Conservation (phyloP, 2,888 invertebrate genomes). For the Rhorus exstirpatorius region DNA sequence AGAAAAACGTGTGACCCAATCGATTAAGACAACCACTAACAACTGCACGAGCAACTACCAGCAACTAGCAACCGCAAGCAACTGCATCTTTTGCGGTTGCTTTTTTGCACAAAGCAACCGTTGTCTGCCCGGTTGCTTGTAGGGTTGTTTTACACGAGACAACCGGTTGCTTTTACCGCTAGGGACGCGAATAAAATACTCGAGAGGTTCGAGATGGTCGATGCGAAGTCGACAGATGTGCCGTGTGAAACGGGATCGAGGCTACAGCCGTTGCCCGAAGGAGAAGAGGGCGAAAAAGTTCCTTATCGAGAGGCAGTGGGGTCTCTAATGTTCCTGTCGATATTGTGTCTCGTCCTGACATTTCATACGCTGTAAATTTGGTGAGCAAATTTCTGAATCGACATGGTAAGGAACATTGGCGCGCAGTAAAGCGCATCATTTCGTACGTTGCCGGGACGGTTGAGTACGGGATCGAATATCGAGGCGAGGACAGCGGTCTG, state of each 20-base stretch:
- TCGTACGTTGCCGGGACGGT: slow-evolving; percentile 54
- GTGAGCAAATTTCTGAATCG: slow-evolving; percentile 54
- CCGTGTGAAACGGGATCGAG: slow-evolving; percentile 54
- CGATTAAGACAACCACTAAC: too few relatives aligned
- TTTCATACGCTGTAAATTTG: slow-evolving; percentile 54
- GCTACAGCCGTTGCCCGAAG: slow-evolving; percentile 18
- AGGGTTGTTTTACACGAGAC: too few relatives aligned
- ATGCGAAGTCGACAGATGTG: slow-evolving; percentile 50
- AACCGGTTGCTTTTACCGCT: too few relatives aligned
- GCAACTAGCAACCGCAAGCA: too few relatives aligned
- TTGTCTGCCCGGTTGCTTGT: too few relatives aligned
- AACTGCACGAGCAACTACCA: too few relatives aligned
- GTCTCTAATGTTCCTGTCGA: slow-evolving; percentile 55
- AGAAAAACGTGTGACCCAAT: too few relatives aligned
- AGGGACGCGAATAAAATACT: slow-evolving; percentile 61
- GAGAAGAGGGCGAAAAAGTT: too few relatives aligned
- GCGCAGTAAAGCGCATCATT: slow-evolving; percentile 59
- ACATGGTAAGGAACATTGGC: slow-evolving; percentile 50
- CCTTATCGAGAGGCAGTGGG: slow-evolving; percentile 60
- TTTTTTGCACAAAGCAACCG: too few relatives aligned
- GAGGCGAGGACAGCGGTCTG: neutral
- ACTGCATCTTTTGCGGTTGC: too few relatives aligned
- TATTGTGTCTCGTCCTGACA: slow-evolving; percentile 65
- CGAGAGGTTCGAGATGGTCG: slow-evolving; percentile 60
- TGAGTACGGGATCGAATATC: slow-evolving; percentile 38